Base-by-base conservation (phyloP, 2,888 invertebrate genomes). In the Branchinecta sandiegonensis region DNA sequence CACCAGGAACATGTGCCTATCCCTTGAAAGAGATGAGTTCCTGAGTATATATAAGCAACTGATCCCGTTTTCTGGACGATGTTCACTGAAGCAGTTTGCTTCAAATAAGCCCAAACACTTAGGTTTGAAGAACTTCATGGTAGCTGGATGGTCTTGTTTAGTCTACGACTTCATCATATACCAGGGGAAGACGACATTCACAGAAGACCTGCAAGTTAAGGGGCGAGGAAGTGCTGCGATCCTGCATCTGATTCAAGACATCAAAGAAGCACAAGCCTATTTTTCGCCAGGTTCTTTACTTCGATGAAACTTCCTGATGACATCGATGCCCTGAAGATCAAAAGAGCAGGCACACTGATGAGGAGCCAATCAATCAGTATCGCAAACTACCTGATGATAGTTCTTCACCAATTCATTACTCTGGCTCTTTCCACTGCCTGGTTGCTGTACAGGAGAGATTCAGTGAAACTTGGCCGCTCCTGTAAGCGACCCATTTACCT, bases 321-420 rank as follows among this genome's bases (percentile, higher is more conserved):
- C 12, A 10, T 70, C n/a, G 14, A n/a, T 37, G 10, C 69, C 66
- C 65, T 66, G 11, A 68, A 47, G 8, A 68, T 66, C 47, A 17
- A 48, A 8, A 68, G 65, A 48, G 64, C 9, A 13, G 66, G 68
- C n/a, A 70, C 68, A 48, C 48, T 71, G 8, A 71, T 68, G 67
- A 46, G 56, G 46, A 68, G 11, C n/a, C 37, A n/a, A n/a, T n/a
- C n/a, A n/a, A n/a, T n/a, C n/a, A n/a, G n/a, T n/a, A n/a, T n/a
- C n/a, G n/a, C n/a, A n/a, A n/a, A n/a, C n/a, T n/a, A n/a, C n/a
- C n/a, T n/a, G n/a, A n/a, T n/a, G n/a, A n/a, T n/a, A n/a, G n/a
- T n/a, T 8, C 67, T 71, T 65, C 67, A 68, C 66, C 70, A 70
- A 65, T 70, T 70, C 50, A 50, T 71, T 68, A 69, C 71, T 67